Evolutionary conservation across 2,888 invertebrate species (phyloP), one percentile per base, ranked within the genome.

Genomic region (Hedychridium roseum): DNA sequence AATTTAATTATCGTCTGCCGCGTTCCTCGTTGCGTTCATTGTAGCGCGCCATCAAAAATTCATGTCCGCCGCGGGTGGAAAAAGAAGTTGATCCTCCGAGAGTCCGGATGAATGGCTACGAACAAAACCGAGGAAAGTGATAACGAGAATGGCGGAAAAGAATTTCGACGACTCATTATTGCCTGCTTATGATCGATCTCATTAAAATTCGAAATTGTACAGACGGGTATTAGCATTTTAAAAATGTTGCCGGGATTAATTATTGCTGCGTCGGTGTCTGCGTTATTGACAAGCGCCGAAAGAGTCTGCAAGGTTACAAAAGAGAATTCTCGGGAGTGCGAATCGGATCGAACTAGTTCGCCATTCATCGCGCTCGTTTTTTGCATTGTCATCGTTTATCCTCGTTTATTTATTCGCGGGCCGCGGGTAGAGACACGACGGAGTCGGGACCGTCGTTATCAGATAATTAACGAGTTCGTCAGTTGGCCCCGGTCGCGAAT

Each of bases 401-500:
- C 14, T 9, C 7, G 18, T 15, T 47, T 34, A 31, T 43, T 37
- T 7, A 43, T 34, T n/a, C n/a, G n/a, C n/a, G n/a, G 32, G 6
- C n/a, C 18, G 16, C 11, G 27, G 20, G n/a, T 49, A 43, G 43
- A 43, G 37, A 30, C 20, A 26, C 28, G 38, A 35, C 28, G 28
- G 31, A 21, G 26, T 28, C 30, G 43, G 44, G 44, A 50, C 51
- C 48, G 41, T 59, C 49, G 58, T 61, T 61, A 51, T 59, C 59
- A 43, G 59, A 45, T 61, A 61, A 61, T 61, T 61, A 61, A 59
- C 59, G 45, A 50, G 56, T 59, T 43, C 43, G 23, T 45, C 49
- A 61, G 61, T 61, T 61, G 53, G 40, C 17, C 21, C 34, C 14
- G 17, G 14, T 6, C 9, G 17, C 2, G 28, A 9, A 26, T 17